These are phyloP conservation scores for Acanthopagrus latus DNA, from an alignment of 2,797 vertebrate species.

Conservation along the genomic window DNA sequence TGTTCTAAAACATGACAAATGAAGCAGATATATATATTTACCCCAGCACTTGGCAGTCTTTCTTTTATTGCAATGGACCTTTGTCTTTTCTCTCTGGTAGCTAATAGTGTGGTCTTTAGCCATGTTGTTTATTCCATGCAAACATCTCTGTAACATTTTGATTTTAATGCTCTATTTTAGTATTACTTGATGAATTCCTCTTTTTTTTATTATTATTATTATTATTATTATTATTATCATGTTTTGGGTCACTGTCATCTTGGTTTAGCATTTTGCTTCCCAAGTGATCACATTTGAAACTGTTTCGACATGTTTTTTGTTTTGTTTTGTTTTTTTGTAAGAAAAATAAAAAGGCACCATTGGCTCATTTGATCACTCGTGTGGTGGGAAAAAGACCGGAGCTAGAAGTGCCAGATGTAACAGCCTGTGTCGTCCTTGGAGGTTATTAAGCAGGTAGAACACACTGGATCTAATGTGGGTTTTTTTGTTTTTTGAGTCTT, in stretches of 20 bases:
- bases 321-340: conserved; percentile 72
- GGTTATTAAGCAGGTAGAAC: conserved; percentile 14
- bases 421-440: conserved; percentile 42
- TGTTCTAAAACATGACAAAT: conserved; percentile 89
- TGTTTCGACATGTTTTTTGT: conserved; percentile 84
- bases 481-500: conserved; percentile 21
- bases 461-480: conserved; percentile 3
- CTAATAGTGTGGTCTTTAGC: conserved; percentile 97
- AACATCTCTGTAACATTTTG: conserved; percentile 94
- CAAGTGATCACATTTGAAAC: conserved; percentile 87
- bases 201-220: conserved; percentile 43
- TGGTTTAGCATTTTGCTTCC: conserved; percentile 87
- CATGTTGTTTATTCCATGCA: conserved; percentile 97
- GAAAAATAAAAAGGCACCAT: conserved; percentile 89
- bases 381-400: conserved; percentile 54
- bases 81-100: conserved; percentile 92
- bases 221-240: conserved; percentile 64
- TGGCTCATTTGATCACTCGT: conserved; percentile 80
- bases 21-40: conserved; percentile 95
- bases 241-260: conserved; percentile 86
- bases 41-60: conserved; percentile 99
- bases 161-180: conserved; percentile 86
- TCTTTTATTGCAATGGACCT: conserved; percentile 97
- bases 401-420: conserved; percentile 56
- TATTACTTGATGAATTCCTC: conserved; percentile 85